Conservation (phyloP, 1,140 invertebrate genomes). For the Euura lappo region DNA sequence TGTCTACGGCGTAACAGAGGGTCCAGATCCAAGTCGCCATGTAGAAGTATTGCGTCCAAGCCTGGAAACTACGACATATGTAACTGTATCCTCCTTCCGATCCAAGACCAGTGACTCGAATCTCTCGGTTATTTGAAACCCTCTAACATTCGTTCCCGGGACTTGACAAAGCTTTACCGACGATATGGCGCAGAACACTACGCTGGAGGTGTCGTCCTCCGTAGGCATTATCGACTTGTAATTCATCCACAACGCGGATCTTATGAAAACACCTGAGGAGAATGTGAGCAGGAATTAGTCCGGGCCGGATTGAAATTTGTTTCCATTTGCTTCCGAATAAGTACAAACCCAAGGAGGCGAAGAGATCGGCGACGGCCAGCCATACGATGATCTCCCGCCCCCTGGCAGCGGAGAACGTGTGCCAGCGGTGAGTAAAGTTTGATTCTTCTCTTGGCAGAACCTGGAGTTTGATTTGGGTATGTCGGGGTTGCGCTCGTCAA, state of each 20-base stretch:
- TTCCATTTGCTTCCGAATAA: constrained; percentile 8
- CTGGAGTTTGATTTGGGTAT: constrained; percentile 39
- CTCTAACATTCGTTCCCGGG: constrained; percentile 8
- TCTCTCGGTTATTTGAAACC: constrained; percentile 11
- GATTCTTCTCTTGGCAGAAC: constrained; percentile 59
- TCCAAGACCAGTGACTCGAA: not conserved
- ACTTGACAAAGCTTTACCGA: constrained; percentile 64
- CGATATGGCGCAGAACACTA: constrained; percentile 74
- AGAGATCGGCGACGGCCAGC: constrained; percentile 77
- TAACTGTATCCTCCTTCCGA: not conserved
- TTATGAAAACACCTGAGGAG: constrained; percentile 71
- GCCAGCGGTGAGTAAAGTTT: constrained; percentile 55
- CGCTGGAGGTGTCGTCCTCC: constrained; percentile 68
- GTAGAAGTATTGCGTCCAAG: constrained; percentile 86
- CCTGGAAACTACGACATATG: constrained; percentile 61
- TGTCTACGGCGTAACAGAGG: constrained; percentile 81
- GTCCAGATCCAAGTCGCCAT: constrained; percentile 86
- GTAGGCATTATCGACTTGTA: constrained; percentile 70
- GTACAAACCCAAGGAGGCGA: constrained; percentile 73
- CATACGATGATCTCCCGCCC: constrained; percentile 77
- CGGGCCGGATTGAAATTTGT: constrained; percentile 5
- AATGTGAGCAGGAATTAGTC: constrained; percentile 4
- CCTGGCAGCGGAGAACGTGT: constrained; percentile 64
- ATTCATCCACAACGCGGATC: constrained; percentile 74
- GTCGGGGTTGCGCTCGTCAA: no score